Base-by-base conservation (phyloP, 1,140 invertebrate species). In the Matsumurasca onukii region DNA sequence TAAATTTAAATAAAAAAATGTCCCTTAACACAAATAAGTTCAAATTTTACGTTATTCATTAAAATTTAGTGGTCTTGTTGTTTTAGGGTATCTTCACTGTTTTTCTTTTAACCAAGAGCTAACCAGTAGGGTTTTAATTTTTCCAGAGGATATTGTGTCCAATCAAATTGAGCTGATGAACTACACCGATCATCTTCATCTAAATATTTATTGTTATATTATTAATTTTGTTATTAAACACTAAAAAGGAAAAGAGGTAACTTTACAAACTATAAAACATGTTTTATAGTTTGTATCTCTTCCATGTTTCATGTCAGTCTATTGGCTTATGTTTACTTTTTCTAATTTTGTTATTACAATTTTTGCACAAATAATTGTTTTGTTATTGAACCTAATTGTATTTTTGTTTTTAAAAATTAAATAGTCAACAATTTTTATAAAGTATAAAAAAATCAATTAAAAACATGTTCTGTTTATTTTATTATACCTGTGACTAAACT, bases 101-200 rank as follows among this genome's bases (percentile, higher is more conserved):
- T n/a, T n/a, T n/a, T n/a, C n/a, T n/a, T n/a, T n/a, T n/a, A n/a
- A n/a, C n/a, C n/a, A n/a, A n/a, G n/a, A n/a, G n/a, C n/a, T n/a
- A n/a, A n/a, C n/a, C n/a, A n/a, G n/a, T n/a, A n/a, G n/a, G n/a
- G n/a, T n/a, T n/a, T n/a, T 20, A 9, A 39, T 59, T 45, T 31
- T 69, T 55, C 51, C 65, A 69, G 48, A 55, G 15, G 20, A 51
- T 63, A 15, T 66, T 69, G 66, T 52, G 39, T n/a, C 59, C 45
- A 34, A 31, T 48, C 3, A 24, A 20, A 65, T 3, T 61, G 22
- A 59, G 25, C 5, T 59, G 25, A 59, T 13, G 25, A 59, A n/a
- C 9, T 27, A 29, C n/a, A n/a, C n/a, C n/a, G n/a, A n/a, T n/a
- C n/a, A n/a, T n/a, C n/a, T n/a, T n/a, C n/a, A 51, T 12, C 39